These are phyloP conservation scores for Rynchops niger DNA, from an alignment of 2,113 vertebrate species.

Conservation along the genomic window DNA sequence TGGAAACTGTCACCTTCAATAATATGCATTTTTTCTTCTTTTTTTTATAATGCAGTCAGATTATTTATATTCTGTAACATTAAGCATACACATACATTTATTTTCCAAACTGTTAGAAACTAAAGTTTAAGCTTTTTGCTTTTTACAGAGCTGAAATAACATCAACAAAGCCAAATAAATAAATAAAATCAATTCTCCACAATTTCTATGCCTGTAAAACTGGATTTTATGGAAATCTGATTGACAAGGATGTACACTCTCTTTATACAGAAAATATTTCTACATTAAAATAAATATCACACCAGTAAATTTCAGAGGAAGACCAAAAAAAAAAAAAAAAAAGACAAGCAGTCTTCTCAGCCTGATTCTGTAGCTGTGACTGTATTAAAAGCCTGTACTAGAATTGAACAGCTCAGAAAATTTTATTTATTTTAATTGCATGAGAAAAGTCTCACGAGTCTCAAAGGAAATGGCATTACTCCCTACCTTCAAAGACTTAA, in stretches of 20 bases:
- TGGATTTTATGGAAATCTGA: background rate
- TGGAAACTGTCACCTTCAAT: background rate
- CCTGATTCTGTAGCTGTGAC: background rate
- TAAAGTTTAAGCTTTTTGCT: background rate
- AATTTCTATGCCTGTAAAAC: background rate
- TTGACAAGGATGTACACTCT: background rate
- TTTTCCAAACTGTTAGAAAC: background rate
- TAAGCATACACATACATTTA: background rate
- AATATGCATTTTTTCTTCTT: background rate
- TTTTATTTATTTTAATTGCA: background rate
- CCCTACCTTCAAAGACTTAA: background rate
- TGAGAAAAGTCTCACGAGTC: background rate
- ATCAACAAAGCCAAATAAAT: background rate
- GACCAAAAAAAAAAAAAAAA: background rate
- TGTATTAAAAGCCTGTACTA: background rate
- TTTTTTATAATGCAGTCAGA: background rate
- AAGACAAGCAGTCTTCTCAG: background rate
- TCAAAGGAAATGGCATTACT: background rate
- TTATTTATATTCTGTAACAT: background rate
- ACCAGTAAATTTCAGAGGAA: background rate
- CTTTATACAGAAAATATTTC: background rate
- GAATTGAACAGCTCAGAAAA: background rate
- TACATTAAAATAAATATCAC: background rate
- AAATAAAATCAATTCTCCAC: background rate
- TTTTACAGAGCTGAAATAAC: background rate